Evolutionary conservation across 2,797 vertebrate species (phyloP).

Genomic region (Poecile montanus): DNA sequence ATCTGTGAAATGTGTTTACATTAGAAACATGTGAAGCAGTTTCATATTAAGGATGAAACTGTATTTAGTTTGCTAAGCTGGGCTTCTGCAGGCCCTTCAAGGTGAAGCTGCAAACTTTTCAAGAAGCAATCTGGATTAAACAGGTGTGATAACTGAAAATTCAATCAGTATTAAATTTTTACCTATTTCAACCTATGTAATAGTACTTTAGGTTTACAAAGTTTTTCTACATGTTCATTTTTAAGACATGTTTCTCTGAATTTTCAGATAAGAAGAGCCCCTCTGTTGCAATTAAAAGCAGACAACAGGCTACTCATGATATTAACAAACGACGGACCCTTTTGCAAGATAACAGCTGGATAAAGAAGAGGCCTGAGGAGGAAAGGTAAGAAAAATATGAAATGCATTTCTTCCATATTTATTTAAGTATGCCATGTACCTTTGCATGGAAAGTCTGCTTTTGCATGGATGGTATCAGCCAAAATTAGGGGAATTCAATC

Average conservation of each 20-base stretch:
- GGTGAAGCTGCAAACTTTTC: background rate
- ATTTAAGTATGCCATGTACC: background rate
- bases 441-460: background rate
- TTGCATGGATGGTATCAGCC: background rate
- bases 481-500: background rate
- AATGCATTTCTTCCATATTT: background rate
- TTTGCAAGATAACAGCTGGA: conserved; percentile 92
- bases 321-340: conserved; percentile 80
- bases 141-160: background rate
- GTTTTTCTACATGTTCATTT: background rate
- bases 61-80: background rate
- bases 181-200: background rate
- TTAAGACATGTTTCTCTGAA: background rate
- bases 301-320: conserved; percentile 74
- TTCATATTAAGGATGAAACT: background rate
- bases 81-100: background rate
- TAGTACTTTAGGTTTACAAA: background rate
- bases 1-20: background rate
- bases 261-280: conserved; percentile 67
- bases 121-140: background rate
- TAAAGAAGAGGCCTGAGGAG: conserved; percentile 82
- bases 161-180: background rate
- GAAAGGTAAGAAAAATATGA: conserved; percentile 72
- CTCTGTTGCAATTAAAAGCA: conserved; percentile 61
- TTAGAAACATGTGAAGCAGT: background rate